A percentile compares a stretch with the other conserved stretches of the same genome.
phyloP scores from a whole-genome alignment of 2,888 invertebrate species.

The Falcaria lacertinaria region DNA sequence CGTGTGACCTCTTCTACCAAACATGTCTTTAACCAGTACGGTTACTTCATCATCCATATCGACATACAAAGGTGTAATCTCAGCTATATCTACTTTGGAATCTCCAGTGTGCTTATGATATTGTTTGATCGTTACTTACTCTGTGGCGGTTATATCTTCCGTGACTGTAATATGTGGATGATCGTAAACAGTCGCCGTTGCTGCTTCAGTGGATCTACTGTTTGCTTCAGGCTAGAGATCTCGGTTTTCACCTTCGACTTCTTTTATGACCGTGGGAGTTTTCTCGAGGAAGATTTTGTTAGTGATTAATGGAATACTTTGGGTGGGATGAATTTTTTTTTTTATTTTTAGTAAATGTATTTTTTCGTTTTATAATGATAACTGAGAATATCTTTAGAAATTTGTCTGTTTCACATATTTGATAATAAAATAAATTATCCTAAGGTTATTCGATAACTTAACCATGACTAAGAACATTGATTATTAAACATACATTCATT shows the following conservation, averaged over 20 bases:
- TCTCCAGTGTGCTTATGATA: constrained; percentile 30
- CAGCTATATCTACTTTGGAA: constrained; percentile 17
- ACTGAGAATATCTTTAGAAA: too few species aligned
- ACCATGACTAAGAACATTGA: too few species aligned
- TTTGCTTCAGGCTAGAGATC: constrained; percentile 73
- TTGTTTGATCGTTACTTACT: constrained; percentile 21
- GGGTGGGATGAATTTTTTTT: too few species aligned
- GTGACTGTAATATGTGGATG: constrained; percentile 33
- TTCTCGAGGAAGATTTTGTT: constrained; percentile 45
- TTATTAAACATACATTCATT: too few species aligned
- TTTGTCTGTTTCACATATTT: too few species aligned
- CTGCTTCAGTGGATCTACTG: constrained; percentile 76
- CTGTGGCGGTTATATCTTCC: constrained; percentile 44
- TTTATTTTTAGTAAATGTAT: too few species aligned
- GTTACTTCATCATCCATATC: constrained; percentile 35
- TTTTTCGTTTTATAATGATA: too few species aligned
- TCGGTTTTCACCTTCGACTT: constrained; percentile 60
- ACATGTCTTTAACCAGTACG: constrained; percentile 47
- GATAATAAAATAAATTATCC: too few species aligned
- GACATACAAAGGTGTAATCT: constrained; percentile 22
- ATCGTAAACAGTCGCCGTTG: constrained; percentile 48
- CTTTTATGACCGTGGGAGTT: constrained; percentile 72
- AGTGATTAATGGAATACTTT: constrained; percentile 52
- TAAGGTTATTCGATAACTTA: too few species aligned
- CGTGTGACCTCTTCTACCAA: constrained; percentile 70